Conservation (phyloP, 2,113 vertebrate genomes). For the Prunella fulvescens region DNA sequence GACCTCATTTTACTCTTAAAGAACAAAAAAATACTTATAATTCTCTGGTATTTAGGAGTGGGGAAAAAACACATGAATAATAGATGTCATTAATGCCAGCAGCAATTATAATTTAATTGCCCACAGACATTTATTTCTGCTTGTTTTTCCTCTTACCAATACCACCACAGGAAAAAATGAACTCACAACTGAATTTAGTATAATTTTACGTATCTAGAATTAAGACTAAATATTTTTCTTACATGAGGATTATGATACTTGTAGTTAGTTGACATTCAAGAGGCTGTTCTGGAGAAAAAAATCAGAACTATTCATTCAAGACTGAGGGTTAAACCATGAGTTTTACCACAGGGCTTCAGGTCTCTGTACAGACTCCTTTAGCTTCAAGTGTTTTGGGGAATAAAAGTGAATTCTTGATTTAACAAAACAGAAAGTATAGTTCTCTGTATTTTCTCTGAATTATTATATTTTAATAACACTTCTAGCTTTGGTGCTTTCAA, state of each 20-base stretch:
- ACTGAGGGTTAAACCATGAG: neutral
- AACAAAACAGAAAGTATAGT: neutral
- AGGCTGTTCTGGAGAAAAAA: neutral
- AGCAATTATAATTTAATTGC: neutral
- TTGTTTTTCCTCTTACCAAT: neutral
- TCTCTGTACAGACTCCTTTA: neutral
- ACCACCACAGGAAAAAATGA: neutral
- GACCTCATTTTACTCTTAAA: neutral
- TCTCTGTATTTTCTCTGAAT: neutral
- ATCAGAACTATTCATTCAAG: neutral
- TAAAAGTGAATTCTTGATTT: neutral
- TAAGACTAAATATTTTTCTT: neutral
- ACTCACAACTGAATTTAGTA: neutral
- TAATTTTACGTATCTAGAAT: neutral
- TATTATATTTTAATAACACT: neutral
- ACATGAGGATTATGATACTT: neutral
- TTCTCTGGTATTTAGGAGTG: neutral
- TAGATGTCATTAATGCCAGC: neutral
- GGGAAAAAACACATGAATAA: neutral
- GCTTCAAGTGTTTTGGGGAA: neutral
- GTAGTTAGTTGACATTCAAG: neutral
- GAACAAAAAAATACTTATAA: neutral
- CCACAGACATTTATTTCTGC: neutral
- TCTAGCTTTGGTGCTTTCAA: neutral
- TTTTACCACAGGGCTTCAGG: neutral